Evolutionary conservation across 2,888 invertebrate species (phyloP), one percentile per base, ranked within the genome.

Genomic region (Lithosia quadra): DNA sequence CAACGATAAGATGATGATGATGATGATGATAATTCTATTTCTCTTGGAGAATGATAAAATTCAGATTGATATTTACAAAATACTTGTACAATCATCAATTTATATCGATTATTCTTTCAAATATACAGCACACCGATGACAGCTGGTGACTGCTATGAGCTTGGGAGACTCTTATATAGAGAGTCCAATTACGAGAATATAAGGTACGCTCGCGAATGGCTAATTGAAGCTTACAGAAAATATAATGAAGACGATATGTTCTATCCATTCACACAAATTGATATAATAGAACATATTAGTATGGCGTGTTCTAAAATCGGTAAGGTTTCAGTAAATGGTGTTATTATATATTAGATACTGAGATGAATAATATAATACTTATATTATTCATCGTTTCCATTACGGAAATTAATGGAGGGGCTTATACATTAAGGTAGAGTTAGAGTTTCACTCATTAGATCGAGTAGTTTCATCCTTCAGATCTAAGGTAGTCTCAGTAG

Each of bases 121-220:
- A 86, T 36, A 60, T 81, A 18, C 81, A 96, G 97, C 86, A 95
- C 96, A 0, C 96, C 96, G 76, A 96, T 97, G 95, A 93, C 96
- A 88, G 98, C 99, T 7, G 97, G 98, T 67, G 99, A 99, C 91
- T 99, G 99, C 87, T 99, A 98, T 92, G 99, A 99, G 92, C 95
- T 99, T 63, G 99, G 99, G 1, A 96, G 98, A 56, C 97, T 98
- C 79, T 97, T 98, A 4, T 99, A 99, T 95, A 98, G 98, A 86
- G 97, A 97, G 80, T 97, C 97, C 36, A 99, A 99, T 92, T 98
- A 97, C 90, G 98, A 97, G 84, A 99, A 63, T 13, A 9, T 33
- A 13, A 63, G 49, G 24, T 53, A 99, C 89, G 98, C 99, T 0
- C 96, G 98, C 1, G 95, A 98, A 63, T 99, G 99, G 99, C 99